Base-by-base conservation (phyloP, 2,113 vertebrate species). In the Sigmodon hispidus region DNA sequence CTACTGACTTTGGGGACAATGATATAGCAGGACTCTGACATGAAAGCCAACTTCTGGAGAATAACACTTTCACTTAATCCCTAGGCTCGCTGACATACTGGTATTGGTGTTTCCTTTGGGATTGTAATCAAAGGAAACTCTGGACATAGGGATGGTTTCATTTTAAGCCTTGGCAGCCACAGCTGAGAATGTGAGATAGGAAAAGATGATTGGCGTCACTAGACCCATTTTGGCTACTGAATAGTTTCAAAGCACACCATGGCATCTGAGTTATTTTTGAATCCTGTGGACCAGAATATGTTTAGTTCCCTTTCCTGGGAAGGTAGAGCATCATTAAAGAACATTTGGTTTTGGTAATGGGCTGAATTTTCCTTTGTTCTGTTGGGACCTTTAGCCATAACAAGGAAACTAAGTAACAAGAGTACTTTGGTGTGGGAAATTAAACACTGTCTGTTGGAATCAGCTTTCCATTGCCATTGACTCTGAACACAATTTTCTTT, bases 251-350 rank as follows among this genome's bases (percentile, higher is more conserved):
- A 94, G 85, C 52, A 88, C 40, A 85, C 70, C n/a, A 52, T 12
- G 87, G 76, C 67, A 85, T 86, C 36, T 88, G 76, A 90, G 91
- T 86, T 96, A 96, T 88, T 97, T 96, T 96, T 93, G 87, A 91
- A 76, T 93, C 48, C 52, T 89, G 70, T 92, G 43, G 70, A n/a
- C 45, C 55, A 76, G 70, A 45, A 17, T 89, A 29, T 36, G 55
- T 45, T 61, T 89, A 31, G 40, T 89, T 73, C 50, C 50, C 24
- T 88, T 40, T 73, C 50, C 86, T 73, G 24, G 86, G 48, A 21
- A 75, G 57, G 40, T 34, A 89, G 57, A 63, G 4, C 85, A 73
- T 55, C 87, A 72, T 77, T 85, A 89, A 75, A 87, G 87, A 69
- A 91, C 55, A 93, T 72, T 91, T 92, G 85, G 76, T 83, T 48